Base-by-base conservation (phyloP, 2,888 invertebrate genomes). In the Scrobipalpa atriplicella region DNA sequence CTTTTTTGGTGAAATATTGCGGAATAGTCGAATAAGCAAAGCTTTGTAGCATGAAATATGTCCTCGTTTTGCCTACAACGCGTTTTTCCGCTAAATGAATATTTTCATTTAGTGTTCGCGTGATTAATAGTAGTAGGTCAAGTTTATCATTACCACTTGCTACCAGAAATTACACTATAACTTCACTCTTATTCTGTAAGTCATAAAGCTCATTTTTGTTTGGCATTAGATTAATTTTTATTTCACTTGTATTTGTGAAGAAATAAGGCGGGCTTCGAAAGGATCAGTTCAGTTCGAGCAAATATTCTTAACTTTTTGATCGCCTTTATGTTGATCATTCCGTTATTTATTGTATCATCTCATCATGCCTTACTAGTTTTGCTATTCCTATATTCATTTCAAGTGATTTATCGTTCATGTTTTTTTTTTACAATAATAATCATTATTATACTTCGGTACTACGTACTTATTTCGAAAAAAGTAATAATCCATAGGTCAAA, bases 111-210 rank as follows among this genome's bases (percentile, higher is more conserved):
- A 38, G 63, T 52, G 38, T 36, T 36, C 51, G 54, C 11, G 62
- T 66, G 66, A 66, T 66, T 62, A 54, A 66, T 62, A 8, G 38
- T 18, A 41, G 41, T 66, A 36, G 66, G 66, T 66, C 62, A 66
- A 66, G 66, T 43, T 38, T 63, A 63, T 63, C 52, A 6, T 38
- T 56, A 29, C 21, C 13, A 21, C 29, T 29, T 29, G 29, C 29
- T 29, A 29, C 29, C 5, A 29, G 47, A n/a, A n/a, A 6, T 47
- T 43, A 1, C 1, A 16, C 29, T 9, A 36, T 63, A 52, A 7
- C 11, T 29, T 51, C 7, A 21, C 47, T 47, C 47, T 62, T 51
- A 62, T 62, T 47, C 5, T 43, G 8, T 47, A n/a, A 62, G 47
- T 1, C 3, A 9, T 16, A 58, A 58, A 9, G 58, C 16, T 38